Evolutionary conservation across 2,113 vertebrate species (phyloP), one percentile per base, ranked within the genome.

Genomic region (Grammomys surdaster): DNA sequence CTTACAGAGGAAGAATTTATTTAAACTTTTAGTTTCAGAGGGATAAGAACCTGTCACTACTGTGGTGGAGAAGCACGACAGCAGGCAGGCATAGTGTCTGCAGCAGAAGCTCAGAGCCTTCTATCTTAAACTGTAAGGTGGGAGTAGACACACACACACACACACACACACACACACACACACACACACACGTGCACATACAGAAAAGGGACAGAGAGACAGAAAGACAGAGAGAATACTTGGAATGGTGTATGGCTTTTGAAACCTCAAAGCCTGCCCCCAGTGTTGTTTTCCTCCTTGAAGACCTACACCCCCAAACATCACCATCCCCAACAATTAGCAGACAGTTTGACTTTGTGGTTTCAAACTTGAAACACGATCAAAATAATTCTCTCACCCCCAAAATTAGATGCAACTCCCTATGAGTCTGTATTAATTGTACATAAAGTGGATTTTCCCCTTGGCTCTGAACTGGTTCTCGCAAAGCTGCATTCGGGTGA

Each of bases 281-380:
- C 22, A 46, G 40, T 43, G 73, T 46, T 28, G 22, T 46, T 33
- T 81, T 81, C 9, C 19, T 36, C 3, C 31, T n/a, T 1, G 33
- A 56, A n/a, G 33, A 4, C 73, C 73, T 11, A 76, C 2, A 13
- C 22, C 43, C 51, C 51, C 51, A 51, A 51, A 51, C 51, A 51
- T 85, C 73, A 76, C 80, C 33, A 81, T 54, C 33, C 51, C 88
- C 77, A 72, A 86, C 4, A 80, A 72, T 86, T 58, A 95, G 24
- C 26, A 93, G 69, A 58, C 43, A 65, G 19, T 82, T 92, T 72
- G 67, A 69, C 93, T 86, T 87, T 95, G 72, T 92, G 85, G 65
- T 84, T 97, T 96, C 43, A 73, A 81, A 94, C 69, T 89, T 82
- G 16, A 91, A 93, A 94, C 33, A 48, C 60, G 16, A 82, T 54